Conservation (phyloP, 2,888 invertebrate genomes). For the Scelioninae gen. 2 region DNA sequence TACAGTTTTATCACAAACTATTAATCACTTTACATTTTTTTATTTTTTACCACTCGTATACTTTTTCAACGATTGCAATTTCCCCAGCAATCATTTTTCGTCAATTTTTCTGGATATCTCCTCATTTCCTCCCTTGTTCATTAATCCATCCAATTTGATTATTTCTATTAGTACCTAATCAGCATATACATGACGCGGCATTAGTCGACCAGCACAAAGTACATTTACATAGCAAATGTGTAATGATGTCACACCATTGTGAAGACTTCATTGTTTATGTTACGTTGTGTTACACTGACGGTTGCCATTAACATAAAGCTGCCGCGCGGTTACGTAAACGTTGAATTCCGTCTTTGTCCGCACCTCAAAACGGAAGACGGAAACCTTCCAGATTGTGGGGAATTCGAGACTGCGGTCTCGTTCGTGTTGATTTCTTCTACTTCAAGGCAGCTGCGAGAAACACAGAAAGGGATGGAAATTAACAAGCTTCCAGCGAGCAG, state of each 20-base stretch:
- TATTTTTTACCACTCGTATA: no score
- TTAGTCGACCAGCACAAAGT: conserved; percentile 28
- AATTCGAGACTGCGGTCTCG: conserved; percentile 27
- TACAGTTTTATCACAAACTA: no score
- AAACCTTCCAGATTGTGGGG: conserved; percentile 38
- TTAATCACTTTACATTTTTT: no score
- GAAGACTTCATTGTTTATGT: conserved; percentile 51
- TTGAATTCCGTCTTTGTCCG: conserved; percentile 33
- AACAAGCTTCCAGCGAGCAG: conserved; percentile 43
- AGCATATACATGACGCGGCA: conserved; percentile 16
- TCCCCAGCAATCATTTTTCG: no score
- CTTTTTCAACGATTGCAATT: no score
- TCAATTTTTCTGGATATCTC: no score
- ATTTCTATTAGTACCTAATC: no score
- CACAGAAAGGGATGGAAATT: conserved; percentile 48
- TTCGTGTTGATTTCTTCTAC: conserved; percentile 58
- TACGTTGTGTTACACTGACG: conserved; percentile 31
- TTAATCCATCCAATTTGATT: no score
- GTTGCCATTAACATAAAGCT: conserved; percentile 37
- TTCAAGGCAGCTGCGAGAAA: conserved; percentile 49
- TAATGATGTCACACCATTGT: conserved; percentile 50
- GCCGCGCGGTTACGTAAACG: conserved; percentile 42
- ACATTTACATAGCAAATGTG: conserved; percentile 49
- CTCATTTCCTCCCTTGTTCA: no score
- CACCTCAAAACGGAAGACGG: conserved; percentile 5